These are phyloP conservation scores for Orchesella cincta DNA, from an alignment of 1,140 invertebrate species.

Conservation along the genomic window DNA sequence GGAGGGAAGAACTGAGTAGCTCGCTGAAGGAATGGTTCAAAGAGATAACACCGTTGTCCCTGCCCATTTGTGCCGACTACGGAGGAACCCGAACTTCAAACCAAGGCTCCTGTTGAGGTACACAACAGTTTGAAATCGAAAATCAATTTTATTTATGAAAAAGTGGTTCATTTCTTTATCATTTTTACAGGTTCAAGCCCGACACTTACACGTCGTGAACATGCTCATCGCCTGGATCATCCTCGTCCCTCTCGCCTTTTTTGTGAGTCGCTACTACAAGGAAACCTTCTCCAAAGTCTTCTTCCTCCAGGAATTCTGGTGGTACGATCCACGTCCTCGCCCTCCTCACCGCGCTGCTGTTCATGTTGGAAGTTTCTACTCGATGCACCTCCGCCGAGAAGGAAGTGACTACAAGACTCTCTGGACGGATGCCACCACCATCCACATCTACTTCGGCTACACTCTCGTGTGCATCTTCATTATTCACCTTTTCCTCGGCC, in stretches of 20 bases:
- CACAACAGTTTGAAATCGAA: no score
- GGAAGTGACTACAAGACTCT: background rate
- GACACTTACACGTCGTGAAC: constrained; percentile 10
- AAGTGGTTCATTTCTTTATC: no score
- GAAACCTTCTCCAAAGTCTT: constrained; percentile 32
- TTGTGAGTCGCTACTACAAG: constrained; percentile 34
- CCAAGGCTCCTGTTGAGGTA: background rate
- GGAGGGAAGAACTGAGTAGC: no score
- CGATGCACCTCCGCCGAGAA: no score
- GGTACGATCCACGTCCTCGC: constrained; percentile 30
- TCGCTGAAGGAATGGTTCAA: no score
- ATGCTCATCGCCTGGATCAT: constrained; percentile 32
- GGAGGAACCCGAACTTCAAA: background rate
- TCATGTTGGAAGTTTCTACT: constrained; percentile 30
- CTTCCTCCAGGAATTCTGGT: constrained; percentile 38
- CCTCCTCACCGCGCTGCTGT: constrained; percentile 16
- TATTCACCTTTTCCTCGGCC: constrained; percentile 2
- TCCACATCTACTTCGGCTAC: background rate
- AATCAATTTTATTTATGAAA: no score
- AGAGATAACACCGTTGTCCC: background rate
- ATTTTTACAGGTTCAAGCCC: no score
- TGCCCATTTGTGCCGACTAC: background rate
- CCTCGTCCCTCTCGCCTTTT: constrained; percentile 23
- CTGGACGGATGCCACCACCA: background rate
- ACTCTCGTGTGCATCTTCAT: background rate